phyloP scores from a whole-genome alignment of 1,140 invertebrate genomes.

The Neocloeon triangulifer region DNA sequence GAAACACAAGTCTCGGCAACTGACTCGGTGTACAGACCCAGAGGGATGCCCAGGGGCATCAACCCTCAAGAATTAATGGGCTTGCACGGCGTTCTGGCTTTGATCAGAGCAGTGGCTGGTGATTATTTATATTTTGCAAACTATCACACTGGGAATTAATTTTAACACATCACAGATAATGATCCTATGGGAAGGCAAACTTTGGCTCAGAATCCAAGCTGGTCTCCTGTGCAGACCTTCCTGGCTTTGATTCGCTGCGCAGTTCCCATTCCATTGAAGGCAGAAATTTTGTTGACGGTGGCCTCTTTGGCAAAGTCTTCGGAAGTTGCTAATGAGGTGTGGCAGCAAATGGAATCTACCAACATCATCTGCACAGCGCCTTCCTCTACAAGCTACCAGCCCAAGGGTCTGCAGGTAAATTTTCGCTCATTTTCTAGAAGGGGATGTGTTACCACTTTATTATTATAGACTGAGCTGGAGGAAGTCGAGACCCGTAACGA shows the following conservation, averaged over 20 bases:
- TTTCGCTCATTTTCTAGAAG: slow-evolving; percentile 2
- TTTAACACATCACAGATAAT: slow-evolving; percentile 25
- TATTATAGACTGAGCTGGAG: slow-evolving; percentile 27
- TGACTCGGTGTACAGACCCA: slow-evolving; percentile 36
- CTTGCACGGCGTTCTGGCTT: slow-evolving; percentile 50
- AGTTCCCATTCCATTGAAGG: slow-evolving; percentile 64
- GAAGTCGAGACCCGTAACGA: slow-evolving; percentile 75
- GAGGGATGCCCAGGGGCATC: slow-evolving; percentile 37
- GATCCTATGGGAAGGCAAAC: slow-evolving; percentile 55
- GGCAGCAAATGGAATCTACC: slow-evolving; percentile 68
- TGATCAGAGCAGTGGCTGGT: slow-evolving; percentile 51
- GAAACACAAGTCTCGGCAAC: slow-evolving; percentile 34
- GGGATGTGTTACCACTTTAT: slow-evolving; percentile 6
- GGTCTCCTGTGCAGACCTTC: slow-evolving; percentile 54
- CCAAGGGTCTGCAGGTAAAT: slow-evolving; percentile 29
- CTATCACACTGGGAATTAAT: no score
- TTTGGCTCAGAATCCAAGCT: slow-evolving; percentile 66
- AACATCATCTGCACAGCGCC: slow-evolving; percentile 55
- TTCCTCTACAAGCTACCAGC: slow-evolving; percentile 33
- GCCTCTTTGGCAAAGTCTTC: slow-evolving; percentile 39
- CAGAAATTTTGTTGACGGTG: slow-evolving; percentile 51
- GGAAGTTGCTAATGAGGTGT: slow-evolving; percentile 24
- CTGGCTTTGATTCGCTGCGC: slow-evolving; percentile 68
- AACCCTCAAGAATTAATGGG: slow-evolving; percentile 71
- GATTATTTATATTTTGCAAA: slow-evolving; percentile 12